These are phyloP conservation scores for Cheirogaleus major DNA, from an alignment of 2,797 vertebrate species.

Conservation along the genomic window DNA sequence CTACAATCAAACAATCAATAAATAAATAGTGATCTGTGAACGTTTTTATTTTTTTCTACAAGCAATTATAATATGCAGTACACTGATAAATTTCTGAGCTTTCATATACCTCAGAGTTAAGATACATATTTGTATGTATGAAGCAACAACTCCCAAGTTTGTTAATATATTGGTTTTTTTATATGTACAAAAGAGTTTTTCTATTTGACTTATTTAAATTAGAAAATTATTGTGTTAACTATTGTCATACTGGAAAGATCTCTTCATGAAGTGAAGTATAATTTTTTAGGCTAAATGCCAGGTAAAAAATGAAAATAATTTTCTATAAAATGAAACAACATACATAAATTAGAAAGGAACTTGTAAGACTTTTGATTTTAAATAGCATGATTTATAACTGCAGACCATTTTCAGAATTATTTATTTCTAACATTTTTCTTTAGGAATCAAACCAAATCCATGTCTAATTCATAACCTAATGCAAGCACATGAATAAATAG, in stretches of 20 bases:
- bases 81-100: background rate
- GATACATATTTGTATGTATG: background rate
- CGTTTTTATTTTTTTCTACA: background rate
- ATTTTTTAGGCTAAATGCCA: constrained; percentile 59
- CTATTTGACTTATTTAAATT: constrained; percentile 26
- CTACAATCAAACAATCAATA: background rate
- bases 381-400: constrained; percentile 55
- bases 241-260: constrained; percentile 41
- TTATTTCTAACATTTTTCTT: constrained; percentile 50
- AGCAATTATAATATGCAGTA: background rate
- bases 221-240: constrained; percentile 50
- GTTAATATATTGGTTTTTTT: background rate
- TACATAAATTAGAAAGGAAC: constrained; percentile 57
- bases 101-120: background rate
- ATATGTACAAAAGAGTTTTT: constrained; percentile 44
- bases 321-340: constrained; percentile 47
- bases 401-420: constrained; percentile 60
- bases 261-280: constrained; percentile 45
- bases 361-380: constrained; percentile 51
- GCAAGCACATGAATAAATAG: constrained; percentile 39
- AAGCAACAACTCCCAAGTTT: constrained; percentile 20
- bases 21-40: background rate
- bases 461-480: constrained; percentile 55
- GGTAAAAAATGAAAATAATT: constrained; percentile 64
- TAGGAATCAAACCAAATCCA: constrained; percentile 46